These are phyloP conservation scores for Zootermopsis nevadensis DNA, from an alignment of 2,888 invertebrate species.

Conservation along the genomic window DNA sequence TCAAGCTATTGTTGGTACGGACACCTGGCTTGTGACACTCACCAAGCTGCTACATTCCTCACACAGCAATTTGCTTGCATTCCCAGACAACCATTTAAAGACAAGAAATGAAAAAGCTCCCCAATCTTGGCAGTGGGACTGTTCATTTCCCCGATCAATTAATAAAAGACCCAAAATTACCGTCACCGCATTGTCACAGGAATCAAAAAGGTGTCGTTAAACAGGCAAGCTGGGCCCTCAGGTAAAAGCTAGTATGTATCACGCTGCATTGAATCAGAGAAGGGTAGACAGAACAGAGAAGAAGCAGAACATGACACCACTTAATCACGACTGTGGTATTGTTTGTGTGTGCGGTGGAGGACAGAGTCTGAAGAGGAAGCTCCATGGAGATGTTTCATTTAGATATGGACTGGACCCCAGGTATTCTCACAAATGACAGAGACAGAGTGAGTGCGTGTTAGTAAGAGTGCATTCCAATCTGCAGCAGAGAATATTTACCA, in stretches of 20 bases:
- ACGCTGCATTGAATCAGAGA: conserved; percentile 17
- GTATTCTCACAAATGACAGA: conserved; percentile 1
- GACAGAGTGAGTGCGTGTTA: conserved; percentile 18
- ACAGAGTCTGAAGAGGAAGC: conserved; percentile 53
- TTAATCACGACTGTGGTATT: conserved; percentile 23
- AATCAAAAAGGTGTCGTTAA: background rate
- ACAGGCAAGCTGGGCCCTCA: conserved; percentile 27
- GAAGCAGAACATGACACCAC: conserved; percentile 44
- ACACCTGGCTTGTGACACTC: background rate
- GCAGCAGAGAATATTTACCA: conserved; percentile 45
- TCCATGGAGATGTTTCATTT: conserved; percentile 43
- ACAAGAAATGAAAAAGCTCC: conserved; percentile 9
- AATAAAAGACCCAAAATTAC: conserved; percentile 7
- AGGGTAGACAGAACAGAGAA: conserved; percentile 51
- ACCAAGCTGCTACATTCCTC: background rate
- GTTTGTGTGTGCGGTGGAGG: conserved; percentile 47
- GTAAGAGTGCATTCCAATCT: conserved; percentile 43
- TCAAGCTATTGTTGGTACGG: background rate
- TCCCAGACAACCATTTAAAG: conserved; percentile 31
- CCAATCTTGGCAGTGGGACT: conserved; percentile 13
- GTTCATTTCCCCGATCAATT: background rate
- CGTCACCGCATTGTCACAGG: conserved; percentile 17
- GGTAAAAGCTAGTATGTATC: conserved; percentile 14
- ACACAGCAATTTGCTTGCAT: conserved; percentile 10
- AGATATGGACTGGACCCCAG: conserved; percentile 16